A percentile compares a stretch with the other conserved stretches of the same genome.
Conservation (phyloP, 2,797 vertebrate species). For the Poeciliopsis gracilis region DNA sequence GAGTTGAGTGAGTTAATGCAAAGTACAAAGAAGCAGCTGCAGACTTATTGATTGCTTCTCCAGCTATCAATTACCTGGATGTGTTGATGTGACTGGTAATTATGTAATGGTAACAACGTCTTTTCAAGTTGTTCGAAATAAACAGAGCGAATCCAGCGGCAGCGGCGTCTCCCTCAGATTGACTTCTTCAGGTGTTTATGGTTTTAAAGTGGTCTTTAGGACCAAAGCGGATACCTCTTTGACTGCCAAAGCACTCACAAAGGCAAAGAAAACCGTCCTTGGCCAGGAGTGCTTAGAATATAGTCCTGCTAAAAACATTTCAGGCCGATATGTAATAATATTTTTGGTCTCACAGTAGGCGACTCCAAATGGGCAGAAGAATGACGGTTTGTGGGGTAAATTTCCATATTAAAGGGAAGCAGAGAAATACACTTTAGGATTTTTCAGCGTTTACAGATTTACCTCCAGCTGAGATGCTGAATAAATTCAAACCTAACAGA, state of each 20-base stretch:
- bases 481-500: slow-evolving; percentile 1
- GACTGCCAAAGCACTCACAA: background rate
- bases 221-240: background rate
- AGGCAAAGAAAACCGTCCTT: background rate
- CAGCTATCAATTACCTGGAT: background rate
- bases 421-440: slow-evolving; percentile 2
- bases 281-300: background rate
- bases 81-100: background rate
- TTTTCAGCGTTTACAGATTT: slow-evolving; percentile 2
- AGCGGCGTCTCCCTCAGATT: background rate
- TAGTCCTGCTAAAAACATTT: background rate
- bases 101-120: background rate
- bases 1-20: background rate
- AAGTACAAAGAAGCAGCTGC: slow-evolving; percentile 6
- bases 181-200: background rate
- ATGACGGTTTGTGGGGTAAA: slow-evolving; percentile 1
- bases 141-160: background rate
- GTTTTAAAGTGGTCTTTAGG: background rate
- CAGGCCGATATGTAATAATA: slow-evolving; percentile 2
- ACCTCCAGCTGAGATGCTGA: slow-evolving; percentile 3
- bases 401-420: slow-evolving; percentile 15
- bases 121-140: background rate
- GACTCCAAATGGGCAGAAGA: background rate
- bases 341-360: slow-evolving; percentile 9
- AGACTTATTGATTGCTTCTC: slow-evolving; percentile 8